Evolutionary conservation across 1,140 invertebrate species (phyloP).

Genomic region (Drosophila tsacasi): DNA sequence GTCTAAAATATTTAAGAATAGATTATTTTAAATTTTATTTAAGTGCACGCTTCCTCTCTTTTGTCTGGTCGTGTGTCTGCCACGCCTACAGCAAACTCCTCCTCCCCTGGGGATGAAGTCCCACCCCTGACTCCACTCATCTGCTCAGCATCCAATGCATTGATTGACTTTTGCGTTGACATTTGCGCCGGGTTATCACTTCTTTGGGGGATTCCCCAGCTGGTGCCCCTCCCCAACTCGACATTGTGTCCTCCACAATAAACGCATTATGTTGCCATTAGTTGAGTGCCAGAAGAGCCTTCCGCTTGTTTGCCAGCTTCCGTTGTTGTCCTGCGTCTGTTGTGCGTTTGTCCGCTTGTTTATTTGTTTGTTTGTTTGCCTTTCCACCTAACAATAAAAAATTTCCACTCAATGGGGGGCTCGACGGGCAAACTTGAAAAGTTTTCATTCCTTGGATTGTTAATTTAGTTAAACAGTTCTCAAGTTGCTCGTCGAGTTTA

Average conservation of each 20-base stretch:
- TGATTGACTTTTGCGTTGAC: slow-evolving; percentile 83
- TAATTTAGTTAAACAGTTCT: slow-evolving; percentile 77
- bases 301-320: slow-evolving; percentile 82
- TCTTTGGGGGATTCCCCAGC: slow-evolving; percentile 45
- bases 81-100: slow-evolving; percentile 31
- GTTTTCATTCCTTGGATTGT: slow-evolving; percentile 75
- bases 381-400: slow-evolving; percentile 70
- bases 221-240: slow-evolving; percentile 13
- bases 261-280: slow-evolving; percentile 83
- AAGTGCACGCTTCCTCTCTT: slow-evolving; percentile 39
- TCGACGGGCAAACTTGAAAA: slow-evolving; percentile 42
- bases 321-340: slow-evolving; percentile 54
- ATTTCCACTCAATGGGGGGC: slow-evolving; percentile 42
- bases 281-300: slow-evolving; percentile 82
- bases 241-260: slow-evolving; percentile 71
- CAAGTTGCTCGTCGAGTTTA: slow-evolving; percentile 34
- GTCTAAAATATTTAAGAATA: neutral
- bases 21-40: neutral
- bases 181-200: slow-evolving; percentile 78
- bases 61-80: slow-evolving; percentile 39
- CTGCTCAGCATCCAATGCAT: slow-evolving; percentile 45
- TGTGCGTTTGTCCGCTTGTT: slow-evolving; percentile 38
- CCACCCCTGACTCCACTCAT: slow-evolving; percentile 9
- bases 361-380: slow-evolving; percentile 35
- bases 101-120: slow-evolving; percentile 13